Evolutionary conservation across 1,140 invertebrate species (phyloP).

Genomic region (Trinorchestia longiramus): DNA sequence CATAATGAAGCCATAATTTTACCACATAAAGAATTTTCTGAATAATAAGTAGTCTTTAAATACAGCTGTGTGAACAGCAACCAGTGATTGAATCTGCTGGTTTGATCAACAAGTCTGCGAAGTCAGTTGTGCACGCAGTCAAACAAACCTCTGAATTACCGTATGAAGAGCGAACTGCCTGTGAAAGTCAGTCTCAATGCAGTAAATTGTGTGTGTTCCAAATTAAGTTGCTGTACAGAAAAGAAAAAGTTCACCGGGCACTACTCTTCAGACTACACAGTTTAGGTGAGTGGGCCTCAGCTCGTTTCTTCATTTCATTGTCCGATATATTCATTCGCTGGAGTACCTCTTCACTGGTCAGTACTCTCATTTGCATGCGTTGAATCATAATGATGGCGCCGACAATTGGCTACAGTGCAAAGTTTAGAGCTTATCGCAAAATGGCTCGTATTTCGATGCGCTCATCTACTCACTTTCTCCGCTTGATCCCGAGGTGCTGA

Average conservation of each 20-base stretch:
- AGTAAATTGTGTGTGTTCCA: background rate
- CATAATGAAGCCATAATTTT: too few relatives aligned
- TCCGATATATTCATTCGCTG: background rate
- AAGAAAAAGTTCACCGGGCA: background rate
- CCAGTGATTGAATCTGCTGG: background rate
- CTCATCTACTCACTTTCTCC: background rate
- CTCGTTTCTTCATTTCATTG: background rate
- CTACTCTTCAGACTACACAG: background rate
- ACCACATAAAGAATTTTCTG: background rate
- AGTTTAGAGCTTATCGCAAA: background rate
- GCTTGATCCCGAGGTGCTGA: background rate
- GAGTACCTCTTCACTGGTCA: background rate
- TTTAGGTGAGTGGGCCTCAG: background rate
- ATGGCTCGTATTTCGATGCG: background rate
- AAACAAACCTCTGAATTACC: background rate
- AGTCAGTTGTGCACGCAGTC: background rate
- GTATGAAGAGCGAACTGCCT: background rate
- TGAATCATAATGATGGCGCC: background rate
- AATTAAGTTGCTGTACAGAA: background rate
- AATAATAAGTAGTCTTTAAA: background rate
- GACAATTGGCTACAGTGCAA: background rate
- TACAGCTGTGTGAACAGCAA: background rate
- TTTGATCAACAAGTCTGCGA: background rate
- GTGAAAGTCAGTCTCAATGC: background rate
- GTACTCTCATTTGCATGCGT: background rate